Conservation (phyloP, 2,888 invertebrate species). For the Tromatobia lineatoria region DNA sequence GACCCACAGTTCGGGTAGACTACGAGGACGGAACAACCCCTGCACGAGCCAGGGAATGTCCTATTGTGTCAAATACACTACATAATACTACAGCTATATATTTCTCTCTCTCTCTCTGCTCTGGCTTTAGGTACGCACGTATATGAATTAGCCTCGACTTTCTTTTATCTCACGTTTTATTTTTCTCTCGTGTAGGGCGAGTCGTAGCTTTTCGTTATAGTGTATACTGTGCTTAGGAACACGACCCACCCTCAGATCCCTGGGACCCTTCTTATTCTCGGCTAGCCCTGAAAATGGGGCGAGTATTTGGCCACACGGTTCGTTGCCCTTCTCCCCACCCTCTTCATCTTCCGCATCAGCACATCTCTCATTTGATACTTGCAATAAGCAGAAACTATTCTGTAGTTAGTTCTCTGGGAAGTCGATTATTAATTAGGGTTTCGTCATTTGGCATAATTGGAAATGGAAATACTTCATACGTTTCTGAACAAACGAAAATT, state of each 20-base stretch:
- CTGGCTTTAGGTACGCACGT: constrained; percentile 50
- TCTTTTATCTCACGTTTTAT: constrained; percentile 16
- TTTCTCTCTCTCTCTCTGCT: constrained; percentile 39
- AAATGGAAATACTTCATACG: neutral
- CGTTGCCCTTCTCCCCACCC: neutral
- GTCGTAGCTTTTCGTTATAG: constrained; percentile 11
- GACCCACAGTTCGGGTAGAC: constrained; percentile 78
- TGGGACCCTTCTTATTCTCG: constrained; percentile 26
- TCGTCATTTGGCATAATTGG: neutral
- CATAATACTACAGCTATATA: constrained; percentile 27
- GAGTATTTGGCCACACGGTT: constrained; percentile 25
- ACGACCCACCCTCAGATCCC: constrained; percentile 18
- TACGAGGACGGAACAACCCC: constrained; percentile 29
- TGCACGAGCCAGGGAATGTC: constrained; percentile 77
- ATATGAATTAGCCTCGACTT: constrained; percentile 73
- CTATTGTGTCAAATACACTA: constrained; percentile 68
- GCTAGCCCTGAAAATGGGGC: constrained; percentile 12
- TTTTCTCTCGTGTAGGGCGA: neutral
- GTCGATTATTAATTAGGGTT: neutral
- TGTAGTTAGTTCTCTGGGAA: neutral
- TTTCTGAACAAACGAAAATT: too few relatives aligned
- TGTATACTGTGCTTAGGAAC: neutral
- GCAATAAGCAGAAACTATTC: neutral
- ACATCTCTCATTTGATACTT: neutral
- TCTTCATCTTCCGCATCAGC: neutral